Percentiles rank a stretch among this genome's conserved stretches.
Evolutionary conservation across 2,113 vertebrate genomes (phyloP).

Genomic region (Illadopsis cleaveri): DNA sequence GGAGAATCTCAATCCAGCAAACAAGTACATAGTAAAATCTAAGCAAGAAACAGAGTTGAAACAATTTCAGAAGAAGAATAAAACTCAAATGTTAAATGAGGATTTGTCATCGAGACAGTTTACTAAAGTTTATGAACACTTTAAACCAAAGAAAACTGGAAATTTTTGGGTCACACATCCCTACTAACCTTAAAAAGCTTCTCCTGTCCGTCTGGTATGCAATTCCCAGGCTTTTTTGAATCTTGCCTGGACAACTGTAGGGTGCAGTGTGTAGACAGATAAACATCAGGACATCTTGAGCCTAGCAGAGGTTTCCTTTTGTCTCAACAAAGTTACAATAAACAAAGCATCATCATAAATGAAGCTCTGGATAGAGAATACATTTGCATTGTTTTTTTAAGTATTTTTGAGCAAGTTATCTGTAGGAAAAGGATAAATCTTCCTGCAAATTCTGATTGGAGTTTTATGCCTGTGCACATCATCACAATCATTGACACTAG

Average conservation of each 20-base stretch:
- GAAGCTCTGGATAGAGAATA: not conserved
- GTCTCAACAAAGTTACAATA: not conserved
- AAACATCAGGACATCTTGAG: not conserved
- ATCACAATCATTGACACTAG: not conserved
- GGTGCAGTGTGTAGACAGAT: rapidly evolving
- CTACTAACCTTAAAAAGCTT: not conserved
- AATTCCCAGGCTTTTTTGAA: not conserved
- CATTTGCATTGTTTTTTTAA: not conserved
- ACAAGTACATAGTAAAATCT: not conserved
- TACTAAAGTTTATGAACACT: not conserved
- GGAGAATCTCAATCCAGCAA: not conserved
- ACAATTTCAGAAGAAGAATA: not conserved
- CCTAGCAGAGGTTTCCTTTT: not conserved
- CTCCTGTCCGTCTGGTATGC: not conserved
- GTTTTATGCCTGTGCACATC: not conserved
- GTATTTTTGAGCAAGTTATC: not conserved
- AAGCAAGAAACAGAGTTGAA: not conserved
- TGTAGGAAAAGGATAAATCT: not conserved
- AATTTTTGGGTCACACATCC: not conserved
- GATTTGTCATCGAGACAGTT: not conserved
- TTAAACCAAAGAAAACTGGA: not conserved
- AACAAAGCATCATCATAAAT: not conserved
- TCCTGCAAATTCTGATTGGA: not conserved
- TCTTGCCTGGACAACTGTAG: not conserved
- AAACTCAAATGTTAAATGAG: not conserved